Percentiles rank a stretch among this genome's conserved stretches.
Evolutionary conservation across 2,888 invertebrate genomes (phyloP).

Genomic region (Trachelus tabidus): DNA sequence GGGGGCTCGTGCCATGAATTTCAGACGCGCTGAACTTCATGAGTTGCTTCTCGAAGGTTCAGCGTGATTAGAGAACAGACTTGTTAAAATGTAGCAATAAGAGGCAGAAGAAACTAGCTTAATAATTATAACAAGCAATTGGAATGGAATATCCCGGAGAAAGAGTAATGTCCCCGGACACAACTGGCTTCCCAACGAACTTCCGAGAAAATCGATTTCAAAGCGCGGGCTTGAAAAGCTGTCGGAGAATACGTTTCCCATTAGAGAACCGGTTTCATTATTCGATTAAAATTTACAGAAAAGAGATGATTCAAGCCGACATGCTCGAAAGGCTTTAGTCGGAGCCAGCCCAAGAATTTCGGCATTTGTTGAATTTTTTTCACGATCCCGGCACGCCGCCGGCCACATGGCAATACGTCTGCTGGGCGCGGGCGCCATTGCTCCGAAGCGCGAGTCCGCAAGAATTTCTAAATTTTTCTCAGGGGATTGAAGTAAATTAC

Average conservation of each 20-base stretch:
- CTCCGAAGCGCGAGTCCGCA: constrained; percentile 2
- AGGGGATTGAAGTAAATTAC: neutral
- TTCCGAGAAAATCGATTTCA: neutral
- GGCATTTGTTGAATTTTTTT: constrained; percentile 3
- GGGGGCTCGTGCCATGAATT: neutral
- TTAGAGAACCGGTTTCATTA: neutral
- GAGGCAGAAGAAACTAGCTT: neutral
- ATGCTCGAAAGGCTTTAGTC: neutral
- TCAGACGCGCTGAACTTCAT: neutral
- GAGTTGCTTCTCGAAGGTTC: neutral
- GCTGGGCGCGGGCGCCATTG: constrained; percentile 13
- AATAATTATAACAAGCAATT: neutral
- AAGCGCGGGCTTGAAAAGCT: neutral
- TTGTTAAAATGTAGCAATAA: neutral
- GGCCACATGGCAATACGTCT: constrained; percentile 54
- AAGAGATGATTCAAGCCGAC: neutral
- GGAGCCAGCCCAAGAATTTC: neutral
- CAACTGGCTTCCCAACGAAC: neutral
- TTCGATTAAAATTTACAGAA: neutral
- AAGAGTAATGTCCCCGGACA: neutral
- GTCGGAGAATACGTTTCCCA: neutral
- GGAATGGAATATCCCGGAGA: neutral
- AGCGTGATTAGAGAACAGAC: neutral
- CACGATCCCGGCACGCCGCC: constrained; percentile 44
- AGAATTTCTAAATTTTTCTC: neutral